These are phyloP conservation scores for Exephanes ischioxanthus DNA, from an alignment of 2,888 invertebrate genomes.

Conservation along the genomic window DNA sequence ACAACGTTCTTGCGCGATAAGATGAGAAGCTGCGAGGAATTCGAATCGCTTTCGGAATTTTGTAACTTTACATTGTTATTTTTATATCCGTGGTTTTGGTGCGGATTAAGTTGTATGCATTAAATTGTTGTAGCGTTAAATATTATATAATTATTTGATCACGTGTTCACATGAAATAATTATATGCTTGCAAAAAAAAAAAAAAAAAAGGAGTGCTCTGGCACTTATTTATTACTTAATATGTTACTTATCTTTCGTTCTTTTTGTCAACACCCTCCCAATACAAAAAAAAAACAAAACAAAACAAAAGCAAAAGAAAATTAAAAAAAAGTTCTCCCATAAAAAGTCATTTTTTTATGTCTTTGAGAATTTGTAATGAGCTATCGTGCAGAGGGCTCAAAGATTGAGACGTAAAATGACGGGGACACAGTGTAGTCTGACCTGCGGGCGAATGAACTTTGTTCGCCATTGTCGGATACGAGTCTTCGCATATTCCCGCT, in stretches of 20 bases:
- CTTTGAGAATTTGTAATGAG: background rate
- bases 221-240: too few species aligned
- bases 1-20: background rate
- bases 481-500: background rate
- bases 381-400: background rate
- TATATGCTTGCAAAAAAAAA: background rate
- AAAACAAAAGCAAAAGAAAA: too few species aligned
- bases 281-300: too few species aligned
- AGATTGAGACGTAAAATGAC: background rate
- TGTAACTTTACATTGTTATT: background rate
- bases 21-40: background rate
- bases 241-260: too few species aligned
- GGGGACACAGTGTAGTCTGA: background rate
- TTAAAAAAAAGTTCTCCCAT: too few species aligned
- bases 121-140: background rate
- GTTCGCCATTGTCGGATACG: background rate
- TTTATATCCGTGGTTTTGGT: background rate
- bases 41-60: background rate
- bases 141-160: too few species aligned
- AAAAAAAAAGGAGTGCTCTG: background rate
- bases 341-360: too few species aligned
- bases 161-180: background rate
- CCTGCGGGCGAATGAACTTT: background rate
- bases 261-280: too few species aligned
- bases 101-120: background rate